These are phyloP conservation scores for Hyperoplus lanceolatus DNA, from an alignment of 2,797 vertebrate genomes.

Conservation along the genomic window DNA sequence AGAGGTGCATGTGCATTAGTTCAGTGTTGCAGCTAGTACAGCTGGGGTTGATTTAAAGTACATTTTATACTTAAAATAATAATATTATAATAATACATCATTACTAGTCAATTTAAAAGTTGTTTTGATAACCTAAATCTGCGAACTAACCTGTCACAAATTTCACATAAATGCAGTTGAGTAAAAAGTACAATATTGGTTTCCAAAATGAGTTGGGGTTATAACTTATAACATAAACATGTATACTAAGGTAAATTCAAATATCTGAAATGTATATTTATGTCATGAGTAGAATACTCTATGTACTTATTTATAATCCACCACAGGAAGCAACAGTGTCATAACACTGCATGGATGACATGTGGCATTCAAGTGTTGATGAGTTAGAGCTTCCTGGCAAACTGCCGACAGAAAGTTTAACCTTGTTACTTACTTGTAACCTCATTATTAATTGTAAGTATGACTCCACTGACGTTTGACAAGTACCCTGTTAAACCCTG, in stretches of 20 bases:
- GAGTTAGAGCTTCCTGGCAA: background rate
- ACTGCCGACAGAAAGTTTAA: background rate
- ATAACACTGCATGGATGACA: background rate
- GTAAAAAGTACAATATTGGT: background rate
- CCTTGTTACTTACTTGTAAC: background rate
- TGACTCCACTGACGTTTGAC: background rate
- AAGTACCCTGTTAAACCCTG: background rate
- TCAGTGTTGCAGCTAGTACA: background rate
- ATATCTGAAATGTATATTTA: too few relatives aligned
- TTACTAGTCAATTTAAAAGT: background rate
- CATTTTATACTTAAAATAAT: background rate
- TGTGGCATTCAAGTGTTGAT: background rate
- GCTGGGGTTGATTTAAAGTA: background rate
- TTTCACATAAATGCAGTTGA: background rate
- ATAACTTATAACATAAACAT: background rate
- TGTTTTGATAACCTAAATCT: background rate
- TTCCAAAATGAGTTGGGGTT: background rate
- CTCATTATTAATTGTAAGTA: background rate
- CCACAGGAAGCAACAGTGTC: background rate
- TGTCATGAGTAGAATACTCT: too few relatives aligned
- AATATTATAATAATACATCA: background rate
- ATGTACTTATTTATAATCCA: background rate
- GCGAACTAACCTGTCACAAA: background rate
- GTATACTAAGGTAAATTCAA: background rate
- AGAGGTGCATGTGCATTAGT: background rate